Conservation (phyloP, 2,888 invertebrate species). For the Andrena trimmerana region DNA sequence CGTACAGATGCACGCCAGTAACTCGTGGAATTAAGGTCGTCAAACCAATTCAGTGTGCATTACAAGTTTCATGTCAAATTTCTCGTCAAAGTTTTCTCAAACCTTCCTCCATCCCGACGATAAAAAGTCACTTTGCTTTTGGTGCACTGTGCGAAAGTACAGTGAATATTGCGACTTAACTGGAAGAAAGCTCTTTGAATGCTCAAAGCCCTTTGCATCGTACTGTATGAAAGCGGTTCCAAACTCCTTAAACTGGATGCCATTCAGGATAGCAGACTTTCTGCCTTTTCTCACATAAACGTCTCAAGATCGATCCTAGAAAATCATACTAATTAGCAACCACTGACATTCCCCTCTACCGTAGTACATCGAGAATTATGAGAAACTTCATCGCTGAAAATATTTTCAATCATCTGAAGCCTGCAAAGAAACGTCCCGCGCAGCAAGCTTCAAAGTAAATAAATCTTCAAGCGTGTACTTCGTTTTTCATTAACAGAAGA, state of each 20-base stretch:
- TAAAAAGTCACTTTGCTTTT: neutral
- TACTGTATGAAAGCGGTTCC: neutral
- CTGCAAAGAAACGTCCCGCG: neutral
- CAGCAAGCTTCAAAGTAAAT: neutral
- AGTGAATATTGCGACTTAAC: slow-evolving; percentile 8
- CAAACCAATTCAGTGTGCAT: neutral
- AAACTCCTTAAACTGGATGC: neutral
- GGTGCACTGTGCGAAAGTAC: neutral
- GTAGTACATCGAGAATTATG: neutral
- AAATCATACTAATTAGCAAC: slow-evolving; percentile 6
- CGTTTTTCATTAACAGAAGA: neutral
- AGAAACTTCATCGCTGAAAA: neutral
- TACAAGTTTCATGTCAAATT: too few species aligned
- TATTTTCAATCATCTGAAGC: neutral
- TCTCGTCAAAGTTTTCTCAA: neutral
- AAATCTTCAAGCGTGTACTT: neutral
- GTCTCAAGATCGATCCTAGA: neutral
- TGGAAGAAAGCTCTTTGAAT: neutral
- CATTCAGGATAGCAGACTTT: neutral
- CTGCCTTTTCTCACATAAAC: neutral
- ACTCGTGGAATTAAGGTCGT: too few species aligned
- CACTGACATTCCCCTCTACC: neutral
- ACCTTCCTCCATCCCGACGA: neutral
- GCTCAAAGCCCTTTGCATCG: neutral
- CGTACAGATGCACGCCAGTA: too few species aligned